These are phyloP conservation scores for Phasia obesa DNA, from an alignment of 2,888 invertebrate species.

Conservation along the genomic window DNA sequence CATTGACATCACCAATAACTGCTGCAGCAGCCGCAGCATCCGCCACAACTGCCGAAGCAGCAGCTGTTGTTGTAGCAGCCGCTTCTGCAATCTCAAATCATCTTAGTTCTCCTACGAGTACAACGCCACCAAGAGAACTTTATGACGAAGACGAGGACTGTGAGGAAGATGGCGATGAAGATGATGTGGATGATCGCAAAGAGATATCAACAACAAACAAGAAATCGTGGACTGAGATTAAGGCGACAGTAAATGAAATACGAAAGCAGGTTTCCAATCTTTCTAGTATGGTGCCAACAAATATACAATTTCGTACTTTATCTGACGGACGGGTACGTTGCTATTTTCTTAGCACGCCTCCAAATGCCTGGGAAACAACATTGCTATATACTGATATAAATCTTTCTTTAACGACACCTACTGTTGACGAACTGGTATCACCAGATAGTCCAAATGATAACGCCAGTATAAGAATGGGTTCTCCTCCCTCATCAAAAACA, in stretches of 20 bases:
- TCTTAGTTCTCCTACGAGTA: constrained; percentile 79
- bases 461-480: constrained; percentile 57
- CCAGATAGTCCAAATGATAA: constrained; percentile 61
- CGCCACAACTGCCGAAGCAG: constrained; percentile 78
- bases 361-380: constrained; percentile 95
- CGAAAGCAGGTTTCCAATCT: constrained; percentile 90
- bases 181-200: constrained; percentile 76
- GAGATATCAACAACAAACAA: constrained; percentile 78
- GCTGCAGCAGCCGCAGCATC: constrained; percentile 80
- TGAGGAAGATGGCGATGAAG: constrained; percentile 76
- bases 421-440: constrained; percentile 51
- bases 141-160: constrained; percentile 75
- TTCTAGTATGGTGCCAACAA: constrained; percentile 91
- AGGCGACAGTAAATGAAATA: constrained; percentile 90
- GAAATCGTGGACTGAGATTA: constrained; percentile 90
- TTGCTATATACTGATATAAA: constrained; percentile 93
- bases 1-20: constrained; percentile 79
- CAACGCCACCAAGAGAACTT: constrained; percentile 77
- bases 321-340: constrained; percentile 91
- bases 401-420: constrained; percentile 78
- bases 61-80: constrained; percentile 77
- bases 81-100: constrained; percentile 80
- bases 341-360: constrained; percentile 94
- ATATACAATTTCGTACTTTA: constrained; percentile 90
- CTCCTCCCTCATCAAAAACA: constrained; percentile 68